These are phyloP conservation scores for Prionailurus bengalensis DNA, from an alignment of 2,113 vertebrate species.

Conservation along the genomic window DNA sequence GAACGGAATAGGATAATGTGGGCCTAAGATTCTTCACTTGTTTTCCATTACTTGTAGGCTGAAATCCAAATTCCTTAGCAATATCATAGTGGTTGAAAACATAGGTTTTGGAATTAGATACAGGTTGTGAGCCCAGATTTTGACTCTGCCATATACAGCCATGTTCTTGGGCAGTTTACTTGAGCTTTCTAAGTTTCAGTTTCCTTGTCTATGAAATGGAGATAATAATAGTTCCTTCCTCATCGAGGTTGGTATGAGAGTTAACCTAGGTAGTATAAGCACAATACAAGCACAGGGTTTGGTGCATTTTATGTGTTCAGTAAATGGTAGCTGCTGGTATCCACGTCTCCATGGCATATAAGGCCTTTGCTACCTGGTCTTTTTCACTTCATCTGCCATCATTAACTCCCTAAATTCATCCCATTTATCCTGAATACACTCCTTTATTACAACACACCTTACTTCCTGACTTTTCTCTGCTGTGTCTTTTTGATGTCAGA, in stretches of 20 bases:
- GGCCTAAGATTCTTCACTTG: constrained; percentile 68
- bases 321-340: background rate
- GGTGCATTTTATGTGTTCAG: background rate
- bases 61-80: constrained; percentile 74
- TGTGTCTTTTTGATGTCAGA: constrained; percentile 26
- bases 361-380: background rate
- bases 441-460: background rate
- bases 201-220: constrained; percentile 53
- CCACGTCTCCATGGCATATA: background rate
- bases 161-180: background rate
- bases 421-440: background rate
- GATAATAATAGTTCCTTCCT: background rate
- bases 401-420: background rate
- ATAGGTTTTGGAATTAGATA: constrained; percentile 63
- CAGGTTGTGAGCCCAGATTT: constrained; percentile 44
- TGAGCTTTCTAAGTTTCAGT: constrained; percentile 45
- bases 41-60: constrained; percentile 72
- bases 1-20: constrained; percentile 58
- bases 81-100: constrained; percentile 71
- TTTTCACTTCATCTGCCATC: background rate
- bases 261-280: background rate
- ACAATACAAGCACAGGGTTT: background rate
- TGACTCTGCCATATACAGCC: background rate
- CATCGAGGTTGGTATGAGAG: background rate
- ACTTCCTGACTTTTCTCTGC: background rate